Evolutionary conservation across 92 coral and sea anemone genomes (phyloP), one percentile per base, ranked within the genome.

Genomic region (Desmophyllum pertusum): DNA sequence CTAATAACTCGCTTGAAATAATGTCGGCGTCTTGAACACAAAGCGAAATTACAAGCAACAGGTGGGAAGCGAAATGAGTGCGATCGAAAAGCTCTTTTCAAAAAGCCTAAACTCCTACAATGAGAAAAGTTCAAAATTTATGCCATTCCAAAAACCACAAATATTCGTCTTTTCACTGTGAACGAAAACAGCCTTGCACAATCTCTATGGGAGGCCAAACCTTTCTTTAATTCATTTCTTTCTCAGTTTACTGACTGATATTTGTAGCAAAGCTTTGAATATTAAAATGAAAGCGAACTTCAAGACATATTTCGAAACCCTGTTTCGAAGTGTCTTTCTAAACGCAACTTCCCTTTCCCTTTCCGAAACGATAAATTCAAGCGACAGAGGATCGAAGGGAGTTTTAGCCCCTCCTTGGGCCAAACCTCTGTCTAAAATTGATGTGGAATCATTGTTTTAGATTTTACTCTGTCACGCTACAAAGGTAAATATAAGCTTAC

Each of bases 391-490:
- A 35, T 83, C 71, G 80, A 43, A n/a, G 38, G 41, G 46, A 50
- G 21, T 72, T 40, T 6, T 67, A 83, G 90, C 88, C 90, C 86
- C 90, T 81, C 90, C 93, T 85, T 37, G 78, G 65, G 25, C 50
- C 40, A 70, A 68, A 67, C 77, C 67, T 55, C 71, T 71, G 59
- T 57, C 73, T 27, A n/a, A 52, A 72, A 51, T 69, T 37, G 52
- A 42, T 66, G 65, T 66, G 33, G 66, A 52, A 73, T 73, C 66
- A 75, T 83, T 78, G 64, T 74, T 86, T 71, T 81, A 84, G 59
- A 81, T 88, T 84, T 88, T 59, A 70, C 45, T 39, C 76, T 89
- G 94, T 91, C 94, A 91, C 94, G 94, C 94, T 76, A 91, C 81
- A 72, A 83, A 66, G 75, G 25, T 79, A 51, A 76, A 76, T 59